Evolutionary conservation across 2,888 invertebrate species (phyloP), one percentile per base, ranked within the genome.

Genomic region (Morinoia aosen): DNA sequence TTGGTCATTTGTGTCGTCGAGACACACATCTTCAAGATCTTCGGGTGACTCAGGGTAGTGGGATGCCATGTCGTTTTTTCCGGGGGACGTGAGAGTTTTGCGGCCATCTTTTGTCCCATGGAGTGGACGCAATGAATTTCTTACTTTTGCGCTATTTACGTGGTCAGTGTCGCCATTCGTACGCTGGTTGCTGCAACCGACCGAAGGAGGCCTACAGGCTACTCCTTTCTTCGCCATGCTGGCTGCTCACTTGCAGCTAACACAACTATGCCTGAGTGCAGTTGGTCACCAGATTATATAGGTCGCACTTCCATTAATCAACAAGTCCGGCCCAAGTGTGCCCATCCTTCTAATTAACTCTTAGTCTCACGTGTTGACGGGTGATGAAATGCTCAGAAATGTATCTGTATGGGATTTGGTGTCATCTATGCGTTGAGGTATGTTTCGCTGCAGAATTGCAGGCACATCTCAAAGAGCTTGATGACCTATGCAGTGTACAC

Each of bases 201-300:
- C 25, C 14, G 19, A 48, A 93, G 93, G 93, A n/a, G 58, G 58
- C 58, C 57, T 48, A 48, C 93, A 57, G 33, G 93, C 58, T 12
- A 19, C 56, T 93, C 93, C 93, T 93, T 57, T 57, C 58, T 57
- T 93, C 93, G 58, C 57, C 57, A 58, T 93, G 93, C 57, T 93
- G 93, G 90, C 93, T 93, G 93, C 93, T 93, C 57, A 48, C 57
- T 93, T 57, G 93, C 93, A 93, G 93, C 93, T 93, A 93, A 57
- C 93, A 93, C 48, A 93, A 39, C 93, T 56, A 58, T 93, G 93
- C 57, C 48, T 48, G 58, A 4, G 57, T 33, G 19, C 57, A 57
- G 93, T 57, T 57, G 16, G 93, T 16, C 93, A 57, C 93, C 93
- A 25, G 58, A 12, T 57, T 93, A 93, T 93, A 93, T 93, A 57